A percentile compares a stretch with the other conserved stretches of the same genome.
phyloP scores from a whole-genome alignment of 1,140 invertebrate species.

The Argopecten irradians region DNA sequence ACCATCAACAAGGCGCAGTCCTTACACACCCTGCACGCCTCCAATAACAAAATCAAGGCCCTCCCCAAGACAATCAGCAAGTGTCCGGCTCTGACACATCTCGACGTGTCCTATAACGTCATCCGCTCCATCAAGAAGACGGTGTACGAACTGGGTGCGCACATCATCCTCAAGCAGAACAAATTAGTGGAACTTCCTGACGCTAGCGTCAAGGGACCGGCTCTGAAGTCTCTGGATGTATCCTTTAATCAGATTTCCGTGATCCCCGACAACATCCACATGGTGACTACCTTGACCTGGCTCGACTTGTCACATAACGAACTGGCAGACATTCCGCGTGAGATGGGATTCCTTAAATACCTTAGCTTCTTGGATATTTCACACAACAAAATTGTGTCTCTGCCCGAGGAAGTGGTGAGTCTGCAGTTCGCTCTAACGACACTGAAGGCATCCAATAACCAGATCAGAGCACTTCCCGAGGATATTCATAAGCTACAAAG shows the following conservation, averaged over 20 bases:
- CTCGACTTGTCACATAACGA: conserved; percentile 70
- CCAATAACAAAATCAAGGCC: conserved; percentile 69
- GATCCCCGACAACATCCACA: conserved; percentile 69
- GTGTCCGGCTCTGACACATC: conserved; percentile 58
- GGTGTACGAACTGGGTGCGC: conserved; percentile 69
- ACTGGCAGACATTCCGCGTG: conserved; percentile 64
- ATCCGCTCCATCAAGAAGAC: conserved; percentile 70
- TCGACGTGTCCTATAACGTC: conserved; percentile 68
- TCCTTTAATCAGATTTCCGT: conserved; percentile 66
- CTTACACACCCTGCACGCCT: conserved; percentile 59
- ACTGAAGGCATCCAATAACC: conserved; percentile 63
- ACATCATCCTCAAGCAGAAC: conserved; percentile 68
- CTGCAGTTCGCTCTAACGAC: conserved; percentile 61
- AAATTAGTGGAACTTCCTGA: conserved; percentile 69
- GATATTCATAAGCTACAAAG: conserved; percentile 61
- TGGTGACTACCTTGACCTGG: conserved; percentile 64
- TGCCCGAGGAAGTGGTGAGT: conserved; percentile 70
- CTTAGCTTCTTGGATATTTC: conserved; percentile 66
- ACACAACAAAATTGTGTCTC: conserved; percentile 63
- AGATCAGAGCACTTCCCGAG: conserved; percentile 60
- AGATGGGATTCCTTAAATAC: conserved; percentile 69
- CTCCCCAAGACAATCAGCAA: conserved; percentile 71
- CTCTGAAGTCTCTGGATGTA: conserved; percentile 65
- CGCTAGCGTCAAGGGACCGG: conserved; percentile 65
- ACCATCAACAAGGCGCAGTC: conserved; percentile 66